Evolutionary conservation across 2,888 invertebrate species (phyloP).

Genomic region (Timandra comae): DNA sequence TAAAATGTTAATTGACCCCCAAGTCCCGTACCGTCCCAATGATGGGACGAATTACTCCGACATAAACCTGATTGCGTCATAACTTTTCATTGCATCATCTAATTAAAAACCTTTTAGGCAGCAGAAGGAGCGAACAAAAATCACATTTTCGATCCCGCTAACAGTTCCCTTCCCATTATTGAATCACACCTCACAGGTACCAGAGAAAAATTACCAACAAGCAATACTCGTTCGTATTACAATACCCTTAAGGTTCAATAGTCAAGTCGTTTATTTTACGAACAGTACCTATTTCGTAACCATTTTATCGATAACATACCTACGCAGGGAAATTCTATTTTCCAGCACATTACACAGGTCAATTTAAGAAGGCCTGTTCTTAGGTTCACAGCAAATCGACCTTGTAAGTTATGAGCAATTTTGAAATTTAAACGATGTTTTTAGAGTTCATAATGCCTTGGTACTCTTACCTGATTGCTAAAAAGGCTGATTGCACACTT

Average conservation of each 20-base stretch:
- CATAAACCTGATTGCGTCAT: slow-evolving; percentile 1
- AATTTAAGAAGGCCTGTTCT: slow-evolving; percentile 31
- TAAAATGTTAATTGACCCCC: too few species aligned
- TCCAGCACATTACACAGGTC: slow-evolving; percentile 61
- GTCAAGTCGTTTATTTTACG: not conserved
- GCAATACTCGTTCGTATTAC: slow-evolving; percentile 1
- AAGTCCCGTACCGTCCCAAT: too few species aligned
- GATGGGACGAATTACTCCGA: slow-evolving; percentile 1
- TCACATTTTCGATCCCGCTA: slow-evolving; percentile 17
- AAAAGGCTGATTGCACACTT: too few species aligned
- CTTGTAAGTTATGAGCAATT: not conserved
- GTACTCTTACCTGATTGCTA: too few species aligned
- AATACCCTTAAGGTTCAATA: slow-evolving; percentile 1
- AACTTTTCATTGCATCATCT: slow-evolving; percentile 10
- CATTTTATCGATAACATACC: slow-evolving; percentile 43
- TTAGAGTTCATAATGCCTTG: too few species aligned
- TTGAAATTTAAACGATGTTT: not conserved
- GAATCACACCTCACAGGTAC: slow-evolving; percentile 8
- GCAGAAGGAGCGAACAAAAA: slow-evolving; percentile 10
- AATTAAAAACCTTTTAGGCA: slow-evolving; percentile 21
- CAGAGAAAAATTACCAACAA: slow-evolving; percentile 1
- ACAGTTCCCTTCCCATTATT: slow-evolving; percentile 19
- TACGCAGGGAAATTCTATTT: slow-evolving; percentile 56
- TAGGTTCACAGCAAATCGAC: slow-evolving; percentile 14
- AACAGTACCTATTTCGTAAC: slow-evolving; percentile 17